phyloP scores from a whole-genome alignment of 2,797 vertebrate genomes.

The Myripristis jacobus region DNA sequence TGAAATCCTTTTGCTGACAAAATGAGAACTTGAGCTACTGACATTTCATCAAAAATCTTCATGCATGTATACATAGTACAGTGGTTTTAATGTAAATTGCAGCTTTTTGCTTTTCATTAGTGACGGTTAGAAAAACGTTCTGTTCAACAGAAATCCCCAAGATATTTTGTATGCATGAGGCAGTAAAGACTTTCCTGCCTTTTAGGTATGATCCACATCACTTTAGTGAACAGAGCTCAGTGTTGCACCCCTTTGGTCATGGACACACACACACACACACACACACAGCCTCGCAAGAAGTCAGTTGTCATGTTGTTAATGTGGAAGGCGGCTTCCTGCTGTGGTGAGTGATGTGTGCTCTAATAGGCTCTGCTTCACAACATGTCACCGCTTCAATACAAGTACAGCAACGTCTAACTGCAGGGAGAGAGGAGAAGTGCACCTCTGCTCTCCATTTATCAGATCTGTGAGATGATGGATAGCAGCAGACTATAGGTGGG shows the following conservation, averaged over 20 bases:
- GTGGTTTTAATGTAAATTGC: no score
- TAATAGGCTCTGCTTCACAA: constrained; percentile 74
- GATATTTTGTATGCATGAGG: no score
- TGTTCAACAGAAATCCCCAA: no score
- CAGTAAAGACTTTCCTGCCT: constrained; percentile 33
- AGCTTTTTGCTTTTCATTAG: no score
- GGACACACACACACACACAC: constrained; percentile 5
- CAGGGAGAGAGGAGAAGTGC: constrained; percentile 53
- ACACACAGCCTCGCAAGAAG: constrained; percentile 29
- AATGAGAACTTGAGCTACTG: no score
- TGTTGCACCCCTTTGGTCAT: constrained; percentile 9
- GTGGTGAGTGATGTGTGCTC: constrained; percentile 72
- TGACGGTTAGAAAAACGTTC: no score
- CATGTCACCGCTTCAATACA: constrained; percentile 71
- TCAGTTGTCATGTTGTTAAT: constrained; percentile 62
- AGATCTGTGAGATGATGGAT: constrained; percentile 73
- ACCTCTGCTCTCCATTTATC: constrained; percentile 68
- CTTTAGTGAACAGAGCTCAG: constrained; percentile 16
- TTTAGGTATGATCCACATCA: constrained; percentile 46
- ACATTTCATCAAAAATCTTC: no score
- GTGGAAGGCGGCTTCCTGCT: constrained; percentile 59
- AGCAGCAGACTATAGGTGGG: constrained; percentile 64
- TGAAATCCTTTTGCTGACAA: no score
- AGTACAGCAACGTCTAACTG: constrained; percentile 54
- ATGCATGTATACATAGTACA: no score